Evolutionary conservation across 2,113 vertebrate species (phyloP).

Genomic region (Rhegmatorhina hoffmannsi): DNA sequence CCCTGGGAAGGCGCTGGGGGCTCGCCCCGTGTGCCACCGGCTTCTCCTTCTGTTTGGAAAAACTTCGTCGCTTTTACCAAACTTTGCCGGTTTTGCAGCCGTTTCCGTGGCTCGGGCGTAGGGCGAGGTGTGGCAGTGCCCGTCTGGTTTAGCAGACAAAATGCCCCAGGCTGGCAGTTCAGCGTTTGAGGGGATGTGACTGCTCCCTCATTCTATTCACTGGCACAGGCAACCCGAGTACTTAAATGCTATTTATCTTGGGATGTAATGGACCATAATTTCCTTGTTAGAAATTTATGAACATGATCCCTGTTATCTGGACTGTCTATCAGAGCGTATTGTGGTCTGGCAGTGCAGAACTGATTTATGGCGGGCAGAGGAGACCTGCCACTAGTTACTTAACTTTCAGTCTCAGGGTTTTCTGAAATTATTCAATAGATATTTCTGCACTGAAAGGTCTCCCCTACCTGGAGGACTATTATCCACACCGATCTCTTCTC

Average conservation of each 20-base stretch:
- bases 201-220: background rate
- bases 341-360: background rate
- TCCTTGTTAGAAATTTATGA: background rate
- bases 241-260: background rate
- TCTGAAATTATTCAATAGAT: background rate
- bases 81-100: background rate
- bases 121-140: background rate
- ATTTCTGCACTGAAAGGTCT: background rate
- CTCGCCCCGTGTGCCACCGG: background rate
- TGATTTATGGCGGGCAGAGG: background rate
- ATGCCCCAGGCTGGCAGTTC: background rate
- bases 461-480: background rate
- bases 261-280: background rate
- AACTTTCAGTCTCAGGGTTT: background rate
- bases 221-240: background rate
- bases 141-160: background rate
- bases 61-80: fast-evolving
- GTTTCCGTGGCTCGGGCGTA: fast-evolving
- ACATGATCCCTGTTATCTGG: background rate
- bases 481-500: background rate
- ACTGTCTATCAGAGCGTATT: background rate
- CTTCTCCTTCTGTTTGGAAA: fast-evolving
- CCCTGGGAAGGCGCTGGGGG: background rate
- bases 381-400: background rate
- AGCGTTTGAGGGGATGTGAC: fast-evolving